phyloP scores from a whole-genome alignment of 1,140 invertebrate genomes.

The Achatina immaculata region DNA sequence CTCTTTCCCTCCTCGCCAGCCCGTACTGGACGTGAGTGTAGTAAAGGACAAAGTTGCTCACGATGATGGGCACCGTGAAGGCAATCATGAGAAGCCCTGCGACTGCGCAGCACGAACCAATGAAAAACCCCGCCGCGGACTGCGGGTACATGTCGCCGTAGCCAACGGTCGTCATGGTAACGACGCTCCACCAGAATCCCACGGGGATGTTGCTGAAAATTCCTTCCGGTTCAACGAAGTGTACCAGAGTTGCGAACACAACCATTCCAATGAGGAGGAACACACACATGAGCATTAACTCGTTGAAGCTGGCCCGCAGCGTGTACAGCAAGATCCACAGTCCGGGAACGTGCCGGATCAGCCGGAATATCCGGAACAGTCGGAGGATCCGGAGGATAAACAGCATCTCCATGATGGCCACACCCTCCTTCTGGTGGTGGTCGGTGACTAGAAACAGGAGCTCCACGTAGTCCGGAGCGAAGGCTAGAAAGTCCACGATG shows the following conservation, averaged over 20 bases:
- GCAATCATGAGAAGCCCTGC: constrained; percentile 97
- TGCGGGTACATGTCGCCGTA: constrained; percentile 90
- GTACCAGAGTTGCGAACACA: constrained; percentile 64
- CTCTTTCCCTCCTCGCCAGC: constrained; percentile 50
- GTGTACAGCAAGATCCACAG: constrained; percentile 98
- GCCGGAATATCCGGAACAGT: constrained; percentile 96
- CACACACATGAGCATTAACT: constrained; percentile 88
- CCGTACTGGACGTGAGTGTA: constrained; percentile 70
- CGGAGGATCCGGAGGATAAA: constrained; percentile 97
- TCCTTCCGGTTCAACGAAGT: constrained; percentile 63
- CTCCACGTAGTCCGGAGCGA: constrained; percentile 62
- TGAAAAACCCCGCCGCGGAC: constrained; percentile 83
- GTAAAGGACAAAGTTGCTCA: constrained; percentile 70
- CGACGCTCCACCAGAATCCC: constrained; percentile 98
- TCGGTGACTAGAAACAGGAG: constrained; percentile 55
- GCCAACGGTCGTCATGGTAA: constrained; percentile 97
- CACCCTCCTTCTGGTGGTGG: constrained; percentile 48
- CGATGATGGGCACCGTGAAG: constrained; percentile 78
- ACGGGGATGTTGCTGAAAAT: constrained; percentile 97
- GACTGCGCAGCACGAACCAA: constrained; percentile 87
- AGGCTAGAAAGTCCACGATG: constrained; percentile 66
- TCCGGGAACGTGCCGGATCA: constrained; percentile 98
- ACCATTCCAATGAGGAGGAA: constrained; percentile 67
- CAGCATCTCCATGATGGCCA: constrained; percentile 63
- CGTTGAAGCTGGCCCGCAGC: constrained; percentile 97